Conservation (phyloP, 2,888 invertebrate genomes). For the Trichogramma evanescens region DNA sequence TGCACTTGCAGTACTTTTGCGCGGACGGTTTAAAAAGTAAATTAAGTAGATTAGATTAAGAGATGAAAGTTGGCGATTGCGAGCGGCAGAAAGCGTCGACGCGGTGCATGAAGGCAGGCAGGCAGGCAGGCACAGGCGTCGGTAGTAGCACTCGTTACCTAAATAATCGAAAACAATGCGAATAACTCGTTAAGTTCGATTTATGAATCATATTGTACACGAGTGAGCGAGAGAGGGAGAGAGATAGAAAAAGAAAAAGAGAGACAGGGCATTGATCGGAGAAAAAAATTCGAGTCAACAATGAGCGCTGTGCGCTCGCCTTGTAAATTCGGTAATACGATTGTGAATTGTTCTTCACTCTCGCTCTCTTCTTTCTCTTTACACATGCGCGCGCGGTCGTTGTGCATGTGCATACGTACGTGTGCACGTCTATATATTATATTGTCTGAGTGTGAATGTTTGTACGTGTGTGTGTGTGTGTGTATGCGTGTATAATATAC, state of each 20-base stretch:
- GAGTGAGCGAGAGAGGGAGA: background rate
- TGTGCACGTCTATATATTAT: background rate
- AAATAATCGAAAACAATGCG: conserved; percentile 15
- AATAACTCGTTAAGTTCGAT: conserved; percentile 19
- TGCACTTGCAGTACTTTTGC: no score
- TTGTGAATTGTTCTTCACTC: conserved; percentile 15
- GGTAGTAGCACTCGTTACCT: conserved; percentile 5
- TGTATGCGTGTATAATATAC: background rate
- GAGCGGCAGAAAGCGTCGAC: background rate
- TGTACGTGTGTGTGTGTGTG: no score
- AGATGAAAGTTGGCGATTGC: conserved; percentile 20
- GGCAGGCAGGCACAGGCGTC: no score
- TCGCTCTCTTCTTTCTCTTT: background rate
- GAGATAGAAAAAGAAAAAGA: background rate
- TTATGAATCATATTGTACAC: conserved; percentile 8
- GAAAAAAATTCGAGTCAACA: conserved; percentile 1
- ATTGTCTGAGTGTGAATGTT: background rate
- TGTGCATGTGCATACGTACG: no score
- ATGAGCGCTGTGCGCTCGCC: background rate
- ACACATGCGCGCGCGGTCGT: no score
- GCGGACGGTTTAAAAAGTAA: conserved; percentile 12
- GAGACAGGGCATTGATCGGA: no score
- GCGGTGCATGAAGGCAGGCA: no score
- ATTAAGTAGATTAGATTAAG: conserved; percentile 17
- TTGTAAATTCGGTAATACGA: conserved; percentile 12